phyloP scores from a whole-genome alignment of 2,797 vertebrate species.

The Sebastolobus alascanus region DNA sequence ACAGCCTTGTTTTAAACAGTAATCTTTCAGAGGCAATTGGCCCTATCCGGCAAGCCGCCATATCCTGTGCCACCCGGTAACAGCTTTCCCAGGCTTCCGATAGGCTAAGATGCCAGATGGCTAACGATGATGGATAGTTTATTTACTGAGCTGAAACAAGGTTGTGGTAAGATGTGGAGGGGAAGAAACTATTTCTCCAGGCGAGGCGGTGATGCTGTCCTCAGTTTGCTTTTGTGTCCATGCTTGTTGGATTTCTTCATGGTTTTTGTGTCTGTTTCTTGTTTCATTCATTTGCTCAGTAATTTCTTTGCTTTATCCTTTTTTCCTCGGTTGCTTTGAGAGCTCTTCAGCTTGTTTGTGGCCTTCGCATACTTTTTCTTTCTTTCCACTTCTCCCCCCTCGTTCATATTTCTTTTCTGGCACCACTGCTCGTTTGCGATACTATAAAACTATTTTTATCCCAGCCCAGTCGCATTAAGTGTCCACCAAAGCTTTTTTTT shows the following conservation, averaged over 20 bases:
- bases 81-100: constrained; percentile 69
- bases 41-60: constrained; percentile 66
- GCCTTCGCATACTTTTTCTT: neutral
- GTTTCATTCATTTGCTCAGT: constrained; percentile 22
- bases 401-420: neutral
- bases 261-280: constrained; percentile 14
- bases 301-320: neutral
- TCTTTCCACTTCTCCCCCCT: neutral
- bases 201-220: constrained; percentile 16
- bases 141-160: constrained; percentile 79
- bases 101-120: constrained; percentile 68
- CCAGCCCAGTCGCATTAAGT: too few species aligned
- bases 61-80: constrained; percentile 70
- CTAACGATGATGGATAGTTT: constrained; percentile 81
- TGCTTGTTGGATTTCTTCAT: constrained; percentile 38
- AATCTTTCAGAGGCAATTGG: constrained; percentile 79
- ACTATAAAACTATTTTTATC: neutral
- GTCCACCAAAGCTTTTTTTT: neutral
- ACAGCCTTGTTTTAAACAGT: constrained; percentile 66
- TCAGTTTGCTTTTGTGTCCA: constrained; percentile 22
- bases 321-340: neutral
- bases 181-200: constrained; percentile 29
- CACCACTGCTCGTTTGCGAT: neutral
- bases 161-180: constrained; percentile 51
- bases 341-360: neutral